These are phyloP conservation scores for Caenorhabditis sinica DNA, from an alignment of 2,888 invertebrate species.

Conservation along the genomic window DNA sequence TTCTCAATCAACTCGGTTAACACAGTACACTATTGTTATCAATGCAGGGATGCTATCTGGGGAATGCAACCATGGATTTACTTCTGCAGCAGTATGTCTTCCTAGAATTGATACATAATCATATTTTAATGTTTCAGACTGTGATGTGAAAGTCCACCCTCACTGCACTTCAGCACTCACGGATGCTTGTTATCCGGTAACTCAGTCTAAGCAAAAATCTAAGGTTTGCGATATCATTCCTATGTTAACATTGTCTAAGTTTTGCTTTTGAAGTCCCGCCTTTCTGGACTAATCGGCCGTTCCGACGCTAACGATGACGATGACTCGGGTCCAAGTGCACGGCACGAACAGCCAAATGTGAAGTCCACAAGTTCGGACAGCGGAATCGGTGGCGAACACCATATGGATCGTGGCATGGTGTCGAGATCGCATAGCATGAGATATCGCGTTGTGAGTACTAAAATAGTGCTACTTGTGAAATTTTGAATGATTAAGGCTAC, in stretches of 20 bases:
- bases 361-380: constrained; percentile 81
- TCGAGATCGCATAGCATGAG: constrained; percentile 73
- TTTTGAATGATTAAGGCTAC: constrained; percentile 44
- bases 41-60: constrained; percentile 94
- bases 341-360: constrained; percentile 68
- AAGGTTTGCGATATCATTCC: constrained; percentile 51
- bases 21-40: constrained; percentile 93
- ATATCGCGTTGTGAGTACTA: constrained; percentile 63
- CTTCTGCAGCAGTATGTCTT: constrained; percentile 90
- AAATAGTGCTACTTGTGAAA: neutral
- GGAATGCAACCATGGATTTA: constrained; percentile 98
- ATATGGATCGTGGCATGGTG: constrained; percentile 67
- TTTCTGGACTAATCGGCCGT: constrained; percentile 69
- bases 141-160: constrained; percentile 92
- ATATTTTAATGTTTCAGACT: constrained; percentile 87
- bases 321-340: constrained; percentile 45
- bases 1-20: constrained; percentile 93
- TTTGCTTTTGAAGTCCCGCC: constrained; percentile 59
- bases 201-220: constrained; percentile 70
- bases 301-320: constrained; percentile 71
- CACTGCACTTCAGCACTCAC: constrained; percentile 90
- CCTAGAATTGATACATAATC: neutral
- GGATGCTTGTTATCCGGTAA: constrained; percentile 88
- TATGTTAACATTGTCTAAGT: constrained; percentile 31
- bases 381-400: constrained; percentile 79